Evolutionary conservation across 2,113 vertebrate genomes (phyloP).

Genomic region (Ameiurus melas): DNA sequence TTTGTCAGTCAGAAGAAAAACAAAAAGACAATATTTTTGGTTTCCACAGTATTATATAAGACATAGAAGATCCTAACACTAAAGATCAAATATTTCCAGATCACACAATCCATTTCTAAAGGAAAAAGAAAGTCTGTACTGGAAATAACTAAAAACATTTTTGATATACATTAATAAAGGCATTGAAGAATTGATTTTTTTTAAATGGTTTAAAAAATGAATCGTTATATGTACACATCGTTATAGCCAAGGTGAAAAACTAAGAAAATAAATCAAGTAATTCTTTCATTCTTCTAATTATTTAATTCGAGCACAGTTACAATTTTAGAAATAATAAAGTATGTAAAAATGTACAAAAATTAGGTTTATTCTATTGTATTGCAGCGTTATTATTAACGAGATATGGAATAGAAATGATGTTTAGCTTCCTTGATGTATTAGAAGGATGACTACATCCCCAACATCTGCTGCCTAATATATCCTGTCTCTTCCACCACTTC

Average conservation of each 20-base stretch:
- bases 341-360: background rate
- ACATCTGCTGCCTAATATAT: slow-evolving; percentile 11
- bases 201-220: too few species aligned
- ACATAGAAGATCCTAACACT: background rate
- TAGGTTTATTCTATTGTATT: background rate
- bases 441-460: background rate
- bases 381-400: background rate
- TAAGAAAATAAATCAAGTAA: background rate
- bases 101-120: background rate
- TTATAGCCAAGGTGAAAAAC: background rate
- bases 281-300: too few species aligned
- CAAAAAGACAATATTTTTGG: background rate
- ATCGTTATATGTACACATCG: background rate
- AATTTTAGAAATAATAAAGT: background rate
- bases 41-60: background rate
- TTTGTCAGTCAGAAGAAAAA: background rate
- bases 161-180: background rate
- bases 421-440: background rate
- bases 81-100: background rate
- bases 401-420: background rate
- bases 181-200: too few species aligned
- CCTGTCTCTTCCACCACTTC: background rate
- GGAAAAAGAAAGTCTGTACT: background rate
- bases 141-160: background rate
- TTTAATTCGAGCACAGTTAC: background rate